Base-by-base conservation (phyloP, 1,140 invertebrate genomes). In the Meloidogyne chitwoodi region DNA sequence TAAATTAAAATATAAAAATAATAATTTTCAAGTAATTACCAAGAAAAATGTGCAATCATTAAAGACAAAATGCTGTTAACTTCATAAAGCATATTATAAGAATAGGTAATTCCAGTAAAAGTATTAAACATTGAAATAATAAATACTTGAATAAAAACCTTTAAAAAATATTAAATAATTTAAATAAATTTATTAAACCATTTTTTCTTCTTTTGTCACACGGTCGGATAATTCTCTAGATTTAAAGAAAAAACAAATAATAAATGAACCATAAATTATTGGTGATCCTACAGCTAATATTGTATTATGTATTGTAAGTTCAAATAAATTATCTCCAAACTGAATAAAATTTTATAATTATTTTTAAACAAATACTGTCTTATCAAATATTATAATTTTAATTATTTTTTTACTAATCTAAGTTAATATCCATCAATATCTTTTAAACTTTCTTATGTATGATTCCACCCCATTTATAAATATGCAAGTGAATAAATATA, bases 61-160 rank as follows among this genome's bases (percentile, higher is more conserved):
- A 66, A 66, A 66, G 27, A 16, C 19, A 38, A 66, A 66, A 66
- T 16, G n/a, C 19, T 12, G 22, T 6, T 8, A 31, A 38, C 16
- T 16, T 66, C 19, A 48, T 48, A 19, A 19, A 4, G 16, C 44
- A 48, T 48, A 38, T 44, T 68, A 26, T 68, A 68, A 3, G 48
- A 38, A 41, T 67, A 67, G 19, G 22, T 19, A 67, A 67, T 67
- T 31, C 65, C 65, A 0, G 65, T 41, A 31, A 22, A 34, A 8
- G 65, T 67, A 22, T 67, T 67, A n/a, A 67, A 41, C 65, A 67
- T 67, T 41, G 65, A 67, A 26, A 67, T 67, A 24, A 67, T 41
- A 67, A 31, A 31, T 67, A 41, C 29, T 41, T 67, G 29, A 67
- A 34, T 6, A 67, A 41, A 41, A 26, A 41, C 29, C 29, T 34